A percentile compares a stretch with the other conserved stretches of the same genome.
These are phyloP conservation scores for Halocynthia aurantium DNA, from an alignment of 23 tunicate species.

Conservation along the genomic window DNA sequence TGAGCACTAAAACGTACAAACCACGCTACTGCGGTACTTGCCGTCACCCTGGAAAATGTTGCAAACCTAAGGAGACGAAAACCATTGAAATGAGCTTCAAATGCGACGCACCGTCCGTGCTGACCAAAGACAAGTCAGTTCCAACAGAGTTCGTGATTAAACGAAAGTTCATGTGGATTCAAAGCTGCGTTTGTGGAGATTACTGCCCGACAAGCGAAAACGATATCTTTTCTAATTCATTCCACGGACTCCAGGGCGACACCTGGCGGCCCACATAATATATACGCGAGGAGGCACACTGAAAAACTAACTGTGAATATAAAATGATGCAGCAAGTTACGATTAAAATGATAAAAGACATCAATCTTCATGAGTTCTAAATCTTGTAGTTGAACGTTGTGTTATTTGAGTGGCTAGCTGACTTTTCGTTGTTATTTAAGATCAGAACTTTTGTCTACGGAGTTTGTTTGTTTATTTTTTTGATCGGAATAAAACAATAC, in stretches of 20 bases:
- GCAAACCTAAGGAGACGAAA: constrained; percentile 48
- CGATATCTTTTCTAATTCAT: constrained; percentile 16
- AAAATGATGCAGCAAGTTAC: no score
- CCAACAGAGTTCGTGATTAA: not conserved
- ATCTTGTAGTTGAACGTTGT: no score
- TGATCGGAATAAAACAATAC: no score
- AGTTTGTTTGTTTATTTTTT: no score
- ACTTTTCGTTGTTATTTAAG: no score
- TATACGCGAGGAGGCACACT: no score
- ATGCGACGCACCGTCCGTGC: constrained; percentile 22
- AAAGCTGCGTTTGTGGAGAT: constrained; percentile 15
- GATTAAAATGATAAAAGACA: no score
- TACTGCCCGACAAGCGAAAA: constrained; percentile 13
- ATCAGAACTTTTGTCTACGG: no score
- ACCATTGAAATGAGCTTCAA: constrained; percentile 48
- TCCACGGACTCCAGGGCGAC: not conserved
- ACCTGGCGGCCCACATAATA: no score
- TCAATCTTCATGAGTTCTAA: no score
- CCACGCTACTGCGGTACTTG: constrained; percentile 79
- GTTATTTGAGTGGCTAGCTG: no score
- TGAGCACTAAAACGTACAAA: constrained; percentile 48
- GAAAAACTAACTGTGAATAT: no score
- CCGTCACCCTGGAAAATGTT: constrained; percentile 43
- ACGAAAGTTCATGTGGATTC: constrained; percentile 11
- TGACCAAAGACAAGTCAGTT: not conserved